A percentile compares a stretch with the other conserved stretches of the same genome.
Evolutionary conservation across 2,113 vertebrate species (phyloP).

Genomic region (Oncorhynchus mykiss): DNA sequence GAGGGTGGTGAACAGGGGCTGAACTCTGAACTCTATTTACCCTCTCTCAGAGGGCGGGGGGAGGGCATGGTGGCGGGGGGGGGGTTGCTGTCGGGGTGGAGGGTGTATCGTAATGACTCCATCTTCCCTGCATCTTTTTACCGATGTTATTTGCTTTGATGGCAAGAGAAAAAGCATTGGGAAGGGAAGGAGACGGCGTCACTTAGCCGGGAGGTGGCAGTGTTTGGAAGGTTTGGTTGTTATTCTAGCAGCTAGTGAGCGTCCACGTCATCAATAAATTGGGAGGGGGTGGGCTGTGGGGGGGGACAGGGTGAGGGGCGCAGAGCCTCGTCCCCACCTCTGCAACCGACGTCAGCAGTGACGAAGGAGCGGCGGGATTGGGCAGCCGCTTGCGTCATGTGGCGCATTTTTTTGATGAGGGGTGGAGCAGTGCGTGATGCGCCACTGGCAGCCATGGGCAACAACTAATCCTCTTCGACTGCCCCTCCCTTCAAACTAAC

Average conservation of each 20-base stretch:
- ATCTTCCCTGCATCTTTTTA: conserved; percentile 42
- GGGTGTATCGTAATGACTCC: conserved; percentile 43
- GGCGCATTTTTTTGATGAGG: not conserved
- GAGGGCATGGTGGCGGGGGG: conserved; percentile 28
- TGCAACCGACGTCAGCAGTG: not conserved
- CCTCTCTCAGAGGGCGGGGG: conserved; percentile 29
- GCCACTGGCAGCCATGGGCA: conserved; percentile 2
- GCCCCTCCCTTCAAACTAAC: conserved; percentile 5
- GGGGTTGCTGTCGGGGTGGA: not conserved
- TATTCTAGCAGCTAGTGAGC: not conserved
- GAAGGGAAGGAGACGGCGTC: not conserved
- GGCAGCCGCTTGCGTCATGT: conserved; percentile 1
- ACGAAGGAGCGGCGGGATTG: conserved; percentile 25
- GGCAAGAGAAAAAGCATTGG: not conserved
- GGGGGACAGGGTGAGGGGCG: not conserved
- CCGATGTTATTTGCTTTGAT: conserved; percentile 35
- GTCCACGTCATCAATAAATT: not conserved
- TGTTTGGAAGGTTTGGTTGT: conserved; percentile 34
- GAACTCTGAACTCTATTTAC: conserved; percentile 61
- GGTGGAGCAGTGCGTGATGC: conserved; percentile 16
- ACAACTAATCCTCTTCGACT: not conserved
- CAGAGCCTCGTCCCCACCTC: not conserved
- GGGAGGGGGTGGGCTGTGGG: not conserved
- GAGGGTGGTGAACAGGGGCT: conserved; percentile 40
- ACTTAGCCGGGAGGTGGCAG: conserved; percentile 44